Base-by-base conservation (phyloP, 2,113 vertebrate species). In the Xiphorhynchus elegans region DNA sequence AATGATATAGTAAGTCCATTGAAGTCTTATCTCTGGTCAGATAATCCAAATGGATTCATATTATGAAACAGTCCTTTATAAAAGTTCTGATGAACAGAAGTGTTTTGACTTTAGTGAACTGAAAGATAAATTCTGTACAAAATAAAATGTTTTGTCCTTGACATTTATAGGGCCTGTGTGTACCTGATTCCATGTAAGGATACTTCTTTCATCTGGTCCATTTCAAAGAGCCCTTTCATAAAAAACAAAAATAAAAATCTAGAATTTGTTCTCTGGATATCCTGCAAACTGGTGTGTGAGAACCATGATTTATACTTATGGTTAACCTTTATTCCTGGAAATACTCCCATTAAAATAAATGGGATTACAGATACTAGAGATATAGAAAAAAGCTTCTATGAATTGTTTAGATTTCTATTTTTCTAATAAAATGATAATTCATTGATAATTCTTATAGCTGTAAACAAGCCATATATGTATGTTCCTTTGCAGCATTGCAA, bases 1-100 rank as follows among this genome's bases (percentile, higher is more conserved):
- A 95, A 94, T 97, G 97, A 97, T 97, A 97, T 77, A 96, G 93
- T 98, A 98, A 98, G 62, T 97, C 94, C 96, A 97, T 96, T 98
- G 97, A 98, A 98, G 98, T 98, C 96, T 98, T 98, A 98, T 98
- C 98, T 97, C 78, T 84, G 90, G 92, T 97, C 95, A 97, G 96
- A 98, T 98, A 98, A 98, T 97, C 97, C 97, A 98, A 97, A 97
- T 84, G 87, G 96, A 96, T 98, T 98, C 96, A 91, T 86, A 95
- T 96, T 98, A 98, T 97, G 96, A 97, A 97, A 96, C 87, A 96
- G 92, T 91, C 94, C 94, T 97, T 97, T 96, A 79, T 69, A 95
- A 97, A 96, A 98, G 94, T 97, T 97, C 92, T 95, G 89, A 78
- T 95, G 97, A 97, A 97, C 87, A 84, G 58, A 97, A 90, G 84